Base-by-base conservation (phyloP, 2,888 invertebrate genomes). In the Lochmaea capreae region DNA sequence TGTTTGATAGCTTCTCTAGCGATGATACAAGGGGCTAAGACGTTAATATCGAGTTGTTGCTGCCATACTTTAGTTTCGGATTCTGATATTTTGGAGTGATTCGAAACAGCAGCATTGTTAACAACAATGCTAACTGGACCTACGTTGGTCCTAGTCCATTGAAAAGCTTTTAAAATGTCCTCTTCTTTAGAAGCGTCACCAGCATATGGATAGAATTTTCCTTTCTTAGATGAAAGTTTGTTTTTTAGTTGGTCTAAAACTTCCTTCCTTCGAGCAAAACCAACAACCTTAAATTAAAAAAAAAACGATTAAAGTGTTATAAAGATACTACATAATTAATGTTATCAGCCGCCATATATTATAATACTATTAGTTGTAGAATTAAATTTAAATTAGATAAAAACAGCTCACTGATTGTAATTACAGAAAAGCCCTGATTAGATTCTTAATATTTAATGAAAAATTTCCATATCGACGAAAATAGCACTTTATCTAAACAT, bases 71-170 rank as follows among this genome's bases (percentile, higher is more conserved):
- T 75, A 1, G 79, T 76, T 33, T 77, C 67, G 1, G 78, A 78
- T 79, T 84, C 81, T 39, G 33, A 39, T 39, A 39, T 9, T 39
- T 39, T 39, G 5, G 33, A 39, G 8, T 9, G 8, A 39, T 39
- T 0, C 6, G 0, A 8, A 39, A 9, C 1, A 10, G 86, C 87
- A n/a, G 87, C 87, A 73, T 87, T 87, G 73, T 87, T 87, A 5
- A 87, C 81, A 33, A 87, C 78, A 46, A 87, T 82, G 63, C 85
- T 82, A 11, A 86, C 81, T 3, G 83, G 81, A 5, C 85, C 86
- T 0, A 87, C 76, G 63, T 83, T 85, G 3, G 81, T 76, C 67
- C 81, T 83, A 14, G 85, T 81, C 81, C 83, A 83, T 22, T 83
- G 74, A 66, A 88, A 86, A 3, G 82, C 79, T 0, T 81, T 77